Conservation (phyloP, 2,888 invertebrate species). For the Thera britannica region DNA sequence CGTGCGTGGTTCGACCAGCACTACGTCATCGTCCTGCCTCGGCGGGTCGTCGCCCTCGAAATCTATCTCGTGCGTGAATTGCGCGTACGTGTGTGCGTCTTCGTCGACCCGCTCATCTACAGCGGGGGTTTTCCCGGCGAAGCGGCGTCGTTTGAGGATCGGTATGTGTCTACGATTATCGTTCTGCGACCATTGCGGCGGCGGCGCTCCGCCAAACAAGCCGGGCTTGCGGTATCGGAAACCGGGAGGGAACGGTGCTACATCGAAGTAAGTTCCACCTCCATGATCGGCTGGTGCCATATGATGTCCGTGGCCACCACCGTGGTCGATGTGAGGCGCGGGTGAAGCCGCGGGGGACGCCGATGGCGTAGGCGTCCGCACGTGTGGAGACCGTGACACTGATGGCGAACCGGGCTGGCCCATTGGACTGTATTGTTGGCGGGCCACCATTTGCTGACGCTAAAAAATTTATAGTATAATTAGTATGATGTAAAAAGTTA, state of each 20-base stretch:
- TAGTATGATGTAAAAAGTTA: not conserved
- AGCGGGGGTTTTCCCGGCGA: conserved; percentile 63
- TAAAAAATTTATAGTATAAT: conserved; percentile 33
- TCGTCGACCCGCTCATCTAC: conserved; percentile 50
- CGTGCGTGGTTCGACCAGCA: conserved; percentile 81
- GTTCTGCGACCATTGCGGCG: conserved; percentile 83
- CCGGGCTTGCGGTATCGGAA: conserved; percentile 87
- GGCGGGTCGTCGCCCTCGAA: conserved; percentile 18
- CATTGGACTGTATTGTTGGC: conserved; percentile 82
- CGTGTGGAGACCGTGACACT: conserved; percentile 84
- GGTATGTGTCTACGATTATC: conserved; percentile 70
- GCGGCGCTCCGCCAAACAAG: conserved; percentile 87
- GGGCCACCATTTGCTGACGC: conserved; percentile 79
- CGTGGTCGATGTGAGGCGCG: conserved; percentile 62
- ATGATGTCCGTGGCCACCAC: conserved; percentile 66
- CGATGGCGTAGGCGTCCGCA: conserved; percentile 70
- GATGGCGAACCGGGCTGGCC: conserved; percentile 85
- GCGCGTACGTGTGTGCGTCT: conserved; percentile 31
- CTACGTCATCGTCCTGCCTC: conserved; percentile 78
- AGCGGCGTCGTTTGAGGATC: conserved; percentile 83
- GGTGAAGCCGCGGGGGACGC: conserved; percentile 77
- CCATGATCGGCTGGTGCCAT: conserved; percentile 33
- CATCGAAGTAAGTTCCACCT: conserved; percentile 53
- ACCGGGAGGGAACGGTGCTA: conserved; percentile 84
- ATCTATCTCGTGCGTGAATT: conserved; percentile 26